A percentile compares a stretch with the other conserved stretches of the same genome.
These are phyloP conservation scores for Brachypteracias leptosomus DNA, from an alignment of 2,113 vertebrate species.

Conservation along the genomic window DNA sequence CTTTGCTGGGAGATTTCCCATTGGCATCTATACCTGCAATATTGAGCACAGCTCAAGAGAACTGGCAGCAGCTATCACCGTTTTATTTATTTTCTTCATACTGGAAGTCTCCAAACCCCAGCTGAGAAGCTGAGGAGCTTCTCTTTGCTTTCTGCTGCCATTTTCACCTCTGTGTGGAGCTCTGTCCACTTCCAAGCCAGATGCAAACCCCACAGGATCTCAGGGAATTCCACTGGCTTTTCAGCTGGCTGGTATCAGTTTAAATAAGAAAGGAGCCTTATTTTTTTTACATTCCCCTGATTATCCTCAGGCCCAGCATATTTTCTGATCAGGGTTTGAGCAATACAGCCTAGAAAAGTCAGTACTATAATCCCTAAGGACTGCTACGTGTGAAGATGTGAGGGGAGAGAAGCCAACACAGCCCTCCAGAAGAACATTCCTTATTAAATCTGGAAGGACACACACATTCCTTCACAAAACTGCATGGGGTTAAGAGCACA, in stretches of 20 bases:
- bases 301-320: not conserved
- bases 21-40: conserved; percentile 76
- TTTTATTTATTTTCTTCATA: not conserved
- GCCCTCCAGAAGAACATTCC: not conserved
- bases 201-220: not conserved
- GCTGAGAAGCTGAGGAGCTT: not conserved
- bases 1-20: conserved; percentile 86
- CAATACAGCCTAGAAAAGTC: not conserved
- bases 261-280: not conserved
- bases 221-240: not conserved
- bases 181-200: not conserved
- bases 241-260: not conserved
- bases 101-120: not conserved
- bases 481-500: not conserved
- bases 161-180: not conserved
- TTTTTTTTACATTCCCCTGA: not conserved
- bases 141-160: not conserved
- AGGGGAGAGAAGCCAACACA: not conserved
- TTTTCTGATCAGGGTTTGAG: not conserved
- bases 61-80: not conserved
- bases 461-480: not conserved
- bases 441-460: not conserved
- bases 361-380: not conserved
- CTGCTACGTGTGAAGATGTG: not conserved
- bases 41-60: not conserved